These are phyloP conservation scores for Fregata magnificens DNA, from an alignment of 2,113 vertebrate genomes.

Conservation along the genomic window DNA sequence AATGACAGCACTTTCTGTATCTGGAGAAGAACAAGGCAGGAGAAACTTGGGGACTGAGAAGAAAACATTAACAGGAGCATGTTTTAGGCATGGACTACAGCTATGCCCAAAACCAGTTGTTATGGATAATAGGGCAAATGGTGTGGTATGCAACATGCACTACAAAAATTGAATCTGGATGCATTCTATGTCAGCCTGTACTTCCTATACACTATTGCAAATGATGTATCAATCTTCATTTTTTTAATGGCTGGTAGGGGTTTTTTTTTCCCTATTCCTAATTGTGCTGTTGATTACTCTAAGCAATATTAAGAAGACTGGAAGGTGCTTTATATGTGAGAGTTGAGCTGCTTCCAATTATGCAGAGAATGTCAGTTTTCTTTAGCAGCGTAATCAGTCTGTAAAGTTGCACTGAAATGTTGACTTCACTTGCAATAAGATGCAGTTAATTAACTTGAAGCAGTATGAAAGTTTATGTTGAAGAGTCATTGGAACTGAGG, in stretches of 20 bases:
- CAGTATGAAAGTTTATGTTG: neutral
- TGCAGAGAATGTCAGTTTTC: neutral
- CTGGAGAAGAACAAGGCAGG: neutral
- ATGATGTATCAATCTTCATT: neutral
- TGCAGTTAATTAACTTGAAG: conserved; percentile 28
- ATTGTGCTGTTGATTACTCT: neutral
- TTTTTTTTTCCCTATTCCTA: neutral
- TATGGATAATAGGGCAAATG: accelerated
- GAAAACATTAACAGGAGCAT: neutral
- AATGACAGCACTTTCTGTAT: neutral
- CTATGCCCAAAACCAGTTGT: neutral
- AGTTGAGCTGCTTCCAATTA: neutral
- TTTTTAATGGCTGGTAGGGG: neutral
- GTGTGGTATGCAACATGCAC: neutral
- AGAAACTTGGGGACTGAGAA: neutral
- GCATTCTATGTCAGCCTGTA: neutral
- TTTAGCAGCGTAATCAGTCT: neutral
- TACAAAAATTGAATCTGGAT: neutral
- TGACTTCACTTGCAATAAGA: neutral
- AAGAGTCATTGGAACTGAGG: neutral
- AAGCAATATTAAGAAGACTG: neutral
- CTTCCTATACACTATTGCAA: neutral
- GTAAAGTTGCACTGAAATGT: neutral
- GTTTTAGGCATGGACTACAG: neutral
- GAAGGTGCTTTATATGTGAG: neutral